Conservation (phyloP, 2,888 invertebrate species). For the Parnassius mnemosyne region DNA sequence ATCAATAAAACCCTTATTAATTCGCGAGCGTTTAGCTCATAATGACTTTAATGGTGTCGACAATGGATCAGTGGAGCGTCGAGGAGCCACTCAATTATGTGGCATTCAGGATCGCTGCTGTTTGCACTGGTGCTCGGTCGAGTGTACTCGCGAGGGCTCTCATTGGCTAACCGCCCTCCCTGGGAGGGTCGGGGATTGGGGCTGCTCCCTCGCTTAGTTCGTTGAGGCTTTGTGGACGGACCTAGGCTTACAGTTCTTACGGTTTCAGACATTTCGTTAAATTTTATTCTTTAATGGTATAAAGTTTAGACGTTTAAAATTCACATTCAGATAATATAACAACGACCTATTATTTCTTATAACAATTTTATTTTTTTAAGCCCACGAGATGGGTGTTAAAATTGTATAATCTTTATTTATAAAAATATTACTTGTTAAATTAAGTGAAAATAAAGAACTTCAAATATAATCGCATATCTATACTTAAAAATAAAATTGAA, state of each 20-base stretch:
- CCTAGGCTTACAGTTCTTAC: slow-evolving; percentile 20
- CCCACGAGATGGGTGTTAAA: no score
- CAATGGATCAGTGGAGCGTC: slow-evolving; percentile 55
- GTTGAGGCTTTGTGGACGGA: slow-evolving; percentile 41
- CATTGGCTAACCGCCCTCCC: slow-evolving; percentile 56
- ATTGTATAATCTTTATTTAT: no score
- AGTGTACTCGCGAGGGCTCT: slow-evolving; percentile 56
- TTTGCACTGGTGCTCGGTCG: slow-evolving; percentile 57
- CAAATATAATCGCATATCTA: no score
- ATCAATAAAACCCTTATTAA: slow-evolving; percentile 66
- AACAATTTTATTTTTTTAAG: no score
- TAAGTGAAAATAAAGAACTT: no score
- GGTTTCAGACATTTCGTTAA: slow-evolving; percentile 12
- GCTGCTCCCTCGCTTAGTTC: slow-evolving; percentile 42
- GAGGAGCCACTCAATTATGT: slow-evolving; percentile 58
- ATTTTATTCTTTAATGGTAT: neutral
- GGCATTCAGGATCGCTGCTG: slow-evolving; percentile 65
- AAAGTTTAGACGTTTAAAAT: neutral
- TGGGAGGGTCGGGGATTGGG: slow-evolving; percentile 32
- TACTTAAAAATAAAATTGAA: no score
- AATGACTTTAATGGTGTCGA: slow-evolving; percentile 68
- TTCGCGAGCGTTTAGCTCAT: slow-evolving; percentile 65
- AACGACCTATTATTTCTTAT: no score
- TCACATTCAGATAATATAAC: neutral
- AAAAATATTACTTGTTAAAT: no score